phyloP scores from a whole-genome alignment of 1,140 invertebrate species.

The Euwallacea fornicatus region DNA sequence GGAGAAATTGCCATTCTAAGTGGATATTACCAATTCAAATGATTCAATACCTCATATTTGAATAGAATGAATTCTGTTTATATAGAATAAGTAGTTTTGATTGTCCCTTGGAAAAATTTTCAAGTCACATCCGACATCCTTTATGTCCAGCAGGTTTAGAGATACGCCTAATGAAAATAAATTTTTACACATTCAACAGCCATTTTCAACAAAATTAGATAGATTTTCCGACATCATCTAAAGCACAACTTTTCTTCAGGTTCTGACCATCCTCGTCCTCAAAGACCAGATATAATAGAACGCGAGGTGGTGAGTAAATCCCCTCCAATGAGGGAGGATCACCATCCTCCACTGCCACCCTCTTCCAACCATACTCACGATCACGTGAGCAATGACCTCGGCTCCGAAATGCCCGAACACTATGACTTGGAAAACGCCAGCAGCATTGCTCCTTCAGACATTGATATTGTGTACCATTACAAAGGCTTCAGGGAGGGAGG shows the following conservation, averaged over 20 bases:
- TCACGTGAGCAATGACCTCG: slow-evolving; percentile 64
- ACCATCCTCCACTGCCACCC: slow-evolving; percentile 71
- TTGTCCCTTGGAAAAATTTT: too few species aligned
- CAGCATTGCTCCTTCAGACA: slow-evolving; percentile 95
- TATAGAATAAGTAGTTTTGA: too few species aligned
- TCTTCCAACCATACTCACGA: slow-evolving; percentile 68
- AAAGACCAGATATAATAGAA: slow-evolving; percentile 91
- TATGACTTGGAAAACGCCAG: slow-evolving; percentile 97
- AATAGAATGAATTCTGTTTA: too few species aligned
- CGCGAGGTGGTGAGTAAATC: slow-evolving; percentile 82
- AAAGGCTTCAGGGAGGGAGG: slow-evolving; percentile 83
- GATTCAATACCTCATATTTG: too few species aligned
- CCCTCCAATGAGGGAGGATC: slow-evolving; percentile 72
- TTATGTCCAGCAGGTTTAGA: too few species aligned
- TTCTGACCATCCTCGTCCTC: slow-evolving; percentile 66
- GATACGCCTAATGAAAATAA: not conserved
- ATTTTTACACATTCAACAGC: not conserved
- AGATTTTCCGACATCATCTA: not conserved
- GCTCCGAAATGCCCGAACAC: slow-evolving; percentile 89
- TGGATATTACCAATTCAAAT: too few species aligned
- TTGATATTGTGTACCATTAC: slow-evolving; percentile 96
- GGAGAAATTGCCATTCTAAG: too few species aligned
- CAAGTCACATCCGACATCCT: too few species aligned
- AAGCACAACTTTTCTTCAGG: not conserved
- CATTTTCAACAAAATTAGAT: too few species aligned